phyloP scores from a whole-genome alignment of 2,888 invertebrate genomes.

The Creontiades dilutus region DNA sequence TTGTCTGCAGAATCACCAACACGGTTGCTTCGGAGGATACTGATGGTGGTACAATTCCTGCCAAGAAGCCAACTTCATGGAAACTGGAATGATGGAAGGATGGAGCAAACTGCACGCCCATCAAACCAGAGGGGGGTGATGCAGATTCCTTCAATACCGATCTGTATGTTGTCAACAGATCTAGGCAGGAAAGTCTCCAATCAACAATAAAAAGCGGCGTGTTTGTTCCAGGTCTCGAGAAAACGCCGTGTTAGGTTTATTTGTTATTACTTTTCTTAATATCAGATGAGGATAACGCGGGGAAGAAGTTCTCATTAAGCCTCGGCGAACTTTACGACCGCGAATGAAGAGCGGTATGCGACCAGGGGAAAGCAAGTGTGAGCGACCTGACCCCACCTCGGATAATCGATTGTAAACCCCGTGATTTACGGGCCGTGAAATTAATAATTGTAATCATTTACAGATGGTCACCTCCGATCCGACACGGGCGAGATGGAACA shows the following conservation, averaged over 20 bases:
- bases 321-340: background rate
- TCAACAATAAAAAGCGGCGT: background rate
- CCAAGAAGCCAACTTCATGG: too few relatives aligned
- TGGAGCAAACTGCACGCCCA: too few relatives aligned
- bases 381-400: background rate
- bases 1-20: too few relatives aligned
- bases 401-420: slow-evolving; percentile 23
- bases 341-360: slow-evolving; percentile 6
- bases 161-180: background rate
- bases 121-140: too few relatives aligned
- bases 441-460: slow-evolving; percentile 20
- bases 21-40: too few relatives aligned
- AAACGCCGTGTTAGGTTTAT: background rate
- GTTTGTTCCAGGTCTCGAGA: background rate
- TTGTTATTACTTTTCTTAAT: background rate
- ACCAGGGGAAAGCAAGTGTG: background rate
- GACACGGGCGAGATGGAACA: background rate
- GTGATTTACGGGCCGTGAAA: slow-evolving; percentile 32
- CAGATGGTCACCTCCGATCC: slow-evolving; percentile 35
- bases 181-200: background rate
- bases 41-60: too few relatives aligned
- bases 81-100: too few relatives aligned
- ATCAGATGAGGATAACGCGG: background rate
- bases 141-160: too few relatives aligned
- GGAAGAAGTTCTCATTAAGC: background rate